Evolutionary conservation across 1,140 invertebrate genomes (phyloP).

Genomic region (Dreissena rostriformis): DNA sequence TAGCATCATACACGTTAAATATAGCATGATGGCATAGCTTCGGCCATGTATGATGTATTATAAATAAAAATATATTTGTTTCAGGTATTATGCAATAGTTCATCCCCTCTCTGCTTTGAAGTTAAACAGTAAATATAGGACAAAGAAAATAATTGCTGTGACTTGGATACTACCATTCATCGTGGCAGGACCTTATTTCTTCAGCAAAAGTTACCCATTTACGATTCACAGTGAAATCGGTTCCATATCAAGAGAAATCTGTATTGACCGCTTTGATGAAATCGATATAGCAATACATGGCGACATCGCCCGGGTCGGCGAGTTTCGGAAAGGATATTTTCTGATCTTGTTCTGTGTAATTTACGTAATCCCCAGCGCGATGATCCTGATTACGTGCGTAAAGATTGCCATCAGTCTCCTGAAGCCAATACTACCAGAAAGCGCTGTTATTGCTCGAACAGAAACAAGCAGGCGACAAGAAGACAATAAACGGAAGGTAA

Average conservation of each 20-base stretch:
- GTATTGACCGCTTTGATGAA: constrained; percentile 79
- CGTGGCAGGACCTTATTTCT: constrained; percentile 79
- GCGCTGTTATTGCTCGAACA: constrained; percentile 57
- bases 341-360: constrained; percentile 81
- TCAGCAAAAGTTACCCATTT: constrained; percentile 67
- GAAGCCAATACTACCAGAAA: constrained; percentile 67
- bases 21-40: too few species aligned
- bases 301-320: constrained; percentile 51
- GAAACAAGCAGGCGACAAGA: constrained; percentile 67
- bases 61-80: constrained; percentile 37
- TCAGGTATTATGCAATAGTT: constrained; percentile 83
- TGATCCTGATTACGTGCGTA: constrained; percentile 81
- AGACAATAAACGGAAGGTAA: constrained; percentile 76
- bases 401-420: constrained; percentile 81
- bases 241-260: constrained; percentile 76
- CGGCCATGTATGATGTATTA: too few species aligned
- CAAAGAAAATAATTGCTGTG: constrained; percentile 78
- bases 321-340: constrained; percentile 80
- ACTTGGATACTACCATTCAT: constrained; percentile 81
- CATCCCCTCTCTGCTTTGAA: constrained; percentile 82
- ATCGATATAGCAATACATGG: constrained; percentile 70
- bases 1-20: too few species aligned
- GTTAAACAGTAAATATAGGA: constrained; percentile 79
- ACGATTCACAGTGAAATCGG: constrained; percentile 79
- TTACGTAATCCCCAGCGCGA: constrained; percentile 80